Percentiles rank a stretch among this genome's conserved stretches.
Conservation (phyloP, 2,113 vertebrate species). For the Haemorhous mexicanus region DNA sequence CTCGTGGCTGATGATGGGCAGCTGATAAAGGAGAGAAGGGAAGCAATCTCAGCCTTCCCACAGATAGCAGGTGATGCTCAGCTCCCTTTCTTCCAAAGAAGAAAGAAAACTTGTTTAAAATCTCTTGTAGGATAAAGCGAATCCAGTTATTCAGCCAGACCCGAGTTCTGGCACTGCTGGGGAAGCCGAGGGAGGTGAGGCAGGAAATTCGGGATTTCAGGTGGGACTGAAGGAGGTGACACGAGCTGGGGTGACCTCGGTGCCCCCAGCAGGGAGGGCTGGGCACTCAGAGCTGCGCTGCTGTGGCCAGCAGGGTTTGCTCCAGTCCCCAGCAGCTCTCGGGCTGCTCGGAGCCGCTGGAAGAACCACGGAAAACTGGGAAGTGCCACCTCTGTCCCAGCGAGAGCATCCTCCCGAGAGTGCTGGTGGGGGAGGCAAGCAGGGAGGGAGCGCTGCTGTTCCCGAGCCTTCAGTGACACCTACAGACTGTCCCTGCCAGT, state of each 20-base stretch:
- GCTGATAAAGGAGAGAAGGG: not conserved
- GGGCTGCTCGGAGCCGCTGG: not conserved
- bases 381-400: not conserved
- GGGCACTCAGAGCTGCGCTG: not conserved
- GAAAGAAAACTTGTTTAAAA: not conserved
- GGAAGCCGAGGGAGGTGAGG: not conserved
- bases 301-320: accelerated
- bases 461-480: slow-evolving; percentile 63
- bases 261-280: accelerated
- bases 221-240: not conserved
- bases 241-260: not conserved
- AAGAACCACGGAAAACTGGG: not conserved
- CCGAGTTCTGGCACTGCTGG: accelerated
- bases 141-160: no score
- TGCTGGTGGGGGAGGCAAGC: not conserved
- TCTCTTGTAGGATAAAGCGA: not conserved
- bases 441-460: not conserved
- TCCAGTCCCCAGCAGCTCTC: not conserved
- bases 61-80: not conserved
- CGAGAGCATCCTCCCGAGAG: not conserved
- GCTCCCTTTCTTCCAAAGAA: not conserved
- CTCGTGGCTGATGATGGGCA: not conserved
- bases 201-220: not conserved
- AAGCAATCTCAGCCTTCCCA: not conserved
- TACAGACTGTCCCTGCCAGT: slow-evolving; percentile 19